phyloP scores from a whole-genome alignment of 2,113 vertebrate genomes.

The Oreotrochilus melanogaster region DNA sequence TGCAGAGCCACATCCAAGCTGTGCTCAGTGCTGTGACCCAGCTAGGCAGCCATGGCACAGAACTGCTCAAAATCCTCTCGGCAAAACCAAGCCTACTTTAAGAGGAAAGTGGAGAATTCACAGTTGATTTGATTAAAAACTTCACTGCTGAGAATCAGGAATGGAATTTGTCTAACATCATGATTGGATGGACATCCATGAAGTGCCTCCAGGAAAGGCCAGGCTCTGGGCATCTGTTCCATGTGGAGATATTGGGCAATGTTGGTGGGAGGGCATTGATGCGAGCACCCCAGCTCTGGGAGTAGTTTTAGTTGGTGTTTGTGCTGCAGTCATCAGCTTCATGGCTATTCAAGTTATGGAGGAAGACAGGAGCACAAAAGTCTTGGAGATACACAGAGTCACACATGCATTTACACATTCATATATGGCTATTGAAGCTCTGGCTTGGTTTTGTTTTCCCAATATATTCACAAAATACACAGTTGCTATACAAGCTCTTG shows the following conservation, averaged over 20 bases:
- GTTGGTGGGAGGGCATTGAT: accelerated
- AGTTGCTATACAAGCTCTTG: background rate
- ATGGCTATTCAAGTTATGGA: background rate
- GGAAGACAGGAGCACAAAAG: background rate
- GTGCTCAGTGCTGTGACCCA: background rate
- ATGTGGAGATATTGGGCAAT: background rate
- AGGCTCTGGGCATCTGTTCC: background rate
- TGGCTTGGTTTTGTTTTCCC: background rate
- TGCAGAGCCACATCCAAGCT: background rate
- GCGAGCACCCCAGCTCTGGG: background rate
- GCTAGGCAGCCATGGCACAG: background rate
- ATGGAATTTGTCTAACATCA: background rate
- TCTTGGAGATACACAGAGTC: background rate
- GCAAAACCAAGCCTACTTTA: background rate
- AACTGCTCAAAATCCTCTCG: background rate
- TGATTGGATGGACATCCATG: background rate
- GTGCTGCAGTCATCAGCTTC: background rate
- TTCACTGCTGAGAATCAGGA: background rate
- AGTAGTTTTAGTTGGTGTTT: background rate
- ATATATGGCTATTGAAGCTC: background rate
- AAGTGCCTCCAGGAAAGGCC: background rate
- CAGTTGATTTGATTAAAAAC: background rate
- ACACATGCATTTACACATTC: accelerated
- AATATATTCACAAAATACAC: background rate
- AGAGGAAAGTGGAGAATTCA: background rate